Evolutionary conservation across 2,888 invertebrate species (phyloP).

Genomic region (Tetragnatha montana): DNA sequence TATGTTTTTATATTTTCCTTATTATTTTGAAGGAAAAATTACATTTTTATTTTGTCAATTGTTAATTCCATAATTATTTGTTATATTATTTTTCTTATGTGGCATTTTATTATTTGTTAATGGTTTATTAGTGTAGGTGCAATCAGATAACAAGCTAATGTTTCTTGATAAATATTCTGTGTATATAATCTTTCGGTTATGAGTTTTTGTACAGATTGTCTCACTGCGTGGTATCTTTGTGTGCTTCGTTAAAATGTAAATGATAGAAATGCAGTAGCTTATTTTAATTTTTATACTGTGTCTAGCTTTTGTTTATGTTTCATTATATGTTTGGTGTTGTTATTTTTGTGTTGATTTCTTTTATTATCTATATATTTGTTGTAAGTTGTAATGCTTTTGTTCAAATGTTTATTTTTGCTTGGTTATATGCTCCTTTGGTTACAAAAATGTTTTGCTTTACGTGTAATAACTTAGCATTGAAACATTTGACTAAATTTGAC

Average conservation of each 20-base stretch:
- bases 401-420: conserved; percentile 10
- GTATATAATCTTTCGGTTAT: conserved; percentile 48
- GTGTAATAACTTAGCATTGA: background rate
- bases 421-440: background rate
- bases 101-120: conserved; percentile 38
- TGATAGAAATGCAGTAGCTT: conserved; percentile 31
- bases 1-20: no score
- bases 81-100: conserved; percentile 26
- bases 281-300: conserved; percentile 58
- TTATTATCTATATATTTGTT: conserved; percentile 46
- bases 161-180: conserved; percentile 34
- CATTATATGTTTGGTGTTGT: conserved; percentile 40
- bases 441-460: background rate
- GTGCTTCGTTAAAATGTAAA: conserved; percentile 53
- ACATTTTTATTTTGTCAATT: no score
- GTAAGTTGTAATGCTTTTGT: conserved; percentile 36
- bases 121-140: conserved; percentile 46
- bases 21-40: no score
- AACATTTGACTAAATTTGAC: no score
- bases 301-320: conserved; percentile 58
- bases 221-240: conserved; percentile 46
- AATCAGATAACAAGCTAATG: conserved; percentile 34
- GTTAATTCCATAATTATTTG: background rate
- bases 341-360: conserved; percentile 52
- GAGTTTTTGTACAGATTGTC: conserved; percentile 64